Conservation (phyloP, 2,797 vertebrate genomes). For the Crenichthys baileyi region DNA sequence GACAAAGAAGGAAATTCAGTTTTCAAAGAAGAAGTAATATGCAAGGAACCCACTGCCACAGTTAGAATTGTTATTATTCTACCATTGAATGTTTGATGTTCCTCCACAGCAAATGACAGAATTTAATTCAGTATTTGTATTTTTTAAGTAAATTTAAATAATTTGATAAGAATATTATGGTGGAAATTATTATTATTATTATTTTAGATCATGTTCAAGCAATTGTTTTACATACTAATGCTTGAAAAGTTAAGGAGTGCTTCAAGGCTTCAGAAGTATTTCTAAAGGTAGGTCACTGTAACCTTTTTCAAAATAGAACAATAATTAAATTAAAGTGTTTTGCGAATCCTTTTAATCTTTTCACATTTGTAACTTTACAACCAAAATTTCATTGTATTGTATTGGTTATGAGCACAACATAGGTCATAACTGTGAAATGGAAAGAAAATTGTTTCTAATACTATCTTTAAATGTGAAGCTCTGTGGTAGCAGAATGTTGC, state of each 20-base stretch:
- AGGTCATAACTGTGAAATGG: neutral
- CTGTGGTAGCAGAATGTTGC: neutral
- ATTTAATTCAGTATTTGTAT: constrained; percentile 34
- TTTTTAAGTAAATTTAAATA: constrained; percentile 29
- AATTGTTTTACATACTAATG: neutral
- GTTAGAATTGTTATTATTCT: constrained; percentile 32
- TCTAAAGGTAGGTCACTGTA: neutral
- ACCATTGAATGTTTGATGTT: constrained; percentile 52
- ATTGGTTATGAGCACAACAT: neutral
- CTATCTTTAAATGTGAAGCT: neutral
- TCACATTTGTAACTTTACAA: neutral
- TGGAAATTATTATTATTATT: constrained; percentile 21
- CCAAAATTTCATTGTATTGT: neutral
- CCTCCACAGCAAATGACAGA: constrained; percentile 28
- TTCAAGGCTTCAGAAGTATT: constrained; percentile 7
- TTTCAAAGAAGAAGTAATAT: constrained; percentile 54
- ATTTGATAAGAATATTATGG: neutral
- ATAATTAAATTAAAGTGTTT: constrained; percentile 2
- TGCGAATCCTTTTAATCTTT: neutral
- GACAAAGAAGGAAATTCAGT: constrained; percentile 35
- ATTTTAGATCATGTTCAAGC: constrained; percentile 26
- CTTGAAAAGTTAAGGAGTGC: constrained; percentile 13
- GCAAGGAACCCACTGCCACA: constrained; percentile 29
- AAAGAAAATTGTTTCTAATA: neutral
- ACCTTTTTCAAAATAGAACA: neutral